phyloP scores from a whole-genome alignment of 2,113 vertebrate genomes.

The Heterotilapia buettikoferi region DNA sequence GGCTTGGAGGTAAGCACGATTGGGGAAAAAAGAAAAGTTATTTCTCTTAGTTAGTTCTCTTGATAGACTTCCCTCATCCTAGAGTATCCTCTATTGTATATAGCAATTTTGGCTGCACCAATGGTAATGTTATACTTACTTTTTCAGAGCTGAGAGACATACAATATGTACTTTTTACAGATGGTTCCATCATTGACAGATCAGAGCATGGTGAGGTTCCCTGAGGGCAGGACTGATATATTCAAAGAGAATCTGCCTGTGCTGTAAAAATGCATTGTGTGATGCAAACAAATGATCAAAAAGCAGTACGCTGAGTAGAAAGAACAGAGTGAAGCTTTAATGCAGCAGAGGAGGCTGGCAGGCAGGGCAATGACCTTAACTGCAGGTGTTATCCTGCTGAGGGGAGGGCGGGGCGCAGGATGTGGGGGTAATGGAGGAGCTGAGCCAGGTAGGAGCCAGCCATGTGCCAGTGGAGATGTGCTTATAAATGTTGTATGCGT shows the following conservation, averaged over 20 bases:
- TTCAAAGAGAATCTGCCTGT: not conserved
- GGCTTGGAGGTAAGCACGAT: not conserved
- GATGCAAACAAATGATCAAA: slow-evolving; percentile 49
- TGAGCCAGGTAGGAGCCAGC: slow-evolving; percentile 13
- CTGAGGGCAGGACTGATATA: not conserved
- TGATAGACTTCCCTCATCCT: not conserved
- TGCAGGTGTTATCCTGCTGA: slow-evolving; percentile 18
- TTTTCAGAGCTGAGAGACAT: slow-evolving; percentile 5
- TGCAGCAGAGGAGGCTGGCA: not conserved
- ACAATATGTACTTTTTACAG: not conserved
- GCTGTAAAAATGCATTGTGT: slow-evolving; percentile 10
- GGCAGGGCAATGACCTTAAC: slow-evolving; percentile 17
- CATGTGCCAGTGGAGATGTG: not conserved
- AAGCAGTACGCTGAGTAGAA: not conserved
- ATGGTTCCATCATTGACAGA: not conserved
- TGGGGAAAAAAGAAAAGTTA: not conserved
- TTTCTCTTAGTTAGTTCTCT: not conserved
- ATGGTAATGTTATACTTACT: not conserved
- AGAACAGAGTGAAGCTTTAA: slow-evolving; percentile 11
- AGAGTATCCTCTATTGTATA: not conserved
- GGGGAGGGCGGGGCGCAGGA: not conserved
- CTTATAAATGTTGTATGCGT: not conserved
- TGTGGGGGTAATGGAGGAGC: not conserved
- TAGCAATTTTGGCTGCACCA: not conserved
- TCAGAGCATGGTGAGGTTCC: slow-evolving; percentile 3